A percentile compares a stretch with the other conserved stretches of the same genome.
Conservation (phyloP, 2,797 vertebrate genomes). For the Heterohyrax brucei region DNA sequence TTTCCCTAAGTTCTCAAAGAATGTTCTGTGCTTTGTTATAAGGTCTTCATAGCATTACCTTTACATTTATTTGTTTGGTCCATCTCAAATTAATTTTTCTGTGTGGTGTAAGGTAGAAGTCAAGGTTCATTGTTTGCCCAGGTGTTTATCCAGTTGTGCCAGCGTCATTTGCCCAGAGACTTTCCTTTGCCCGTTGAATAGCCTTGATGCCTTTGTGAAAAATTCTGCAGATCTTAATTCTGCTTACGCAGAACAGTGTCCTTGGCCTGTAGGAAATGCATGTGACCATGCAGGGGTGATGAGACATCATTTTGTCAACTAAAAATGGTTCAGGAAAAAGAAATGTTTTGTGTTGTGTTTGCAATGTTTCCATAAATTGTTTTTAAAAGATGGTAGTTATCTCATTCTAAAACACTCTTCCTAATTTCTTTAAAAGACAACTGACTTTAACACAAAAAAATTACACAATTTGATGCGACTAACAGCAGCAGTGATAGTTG, state of each 20-base stretch:
- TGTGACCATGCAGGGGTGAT: neutral
- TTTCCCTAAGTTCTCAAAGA: neutral
- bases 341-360: neutral
- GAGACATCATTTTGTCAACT: neutral
- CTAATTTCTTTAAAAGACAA: neutral
- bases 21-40: neutral
- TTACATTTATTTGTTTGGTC: neutral
- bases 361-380: constrained; percentile 15
- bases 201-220: neutral
- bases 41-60: neutral
- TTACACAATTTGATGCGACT: too few species aligned
- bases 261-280: neutral
- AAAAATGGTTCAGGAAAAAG: constrained; percentile 18
- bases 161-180: neutral
- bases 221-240: neutral
- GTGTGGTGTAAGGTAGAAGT: neutral
- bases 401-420: neutral
- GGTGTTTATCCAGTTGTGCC: neutral
- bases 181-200: neutral
- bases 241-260: neutral
- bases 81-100: constrained; percentile 16
- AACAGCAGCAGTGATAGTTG: neutral
- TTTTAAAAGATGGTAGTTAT: neutral
- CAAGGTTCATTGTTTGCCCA: neutral
- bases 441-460: neutral